A percentile compares a stretch with the other conserved stretches of the same genome.
Evolutionary conservation across 2,113 vertebrate genomes (phyloP).

Genomic region (Colossoma macropomum): DNA sequence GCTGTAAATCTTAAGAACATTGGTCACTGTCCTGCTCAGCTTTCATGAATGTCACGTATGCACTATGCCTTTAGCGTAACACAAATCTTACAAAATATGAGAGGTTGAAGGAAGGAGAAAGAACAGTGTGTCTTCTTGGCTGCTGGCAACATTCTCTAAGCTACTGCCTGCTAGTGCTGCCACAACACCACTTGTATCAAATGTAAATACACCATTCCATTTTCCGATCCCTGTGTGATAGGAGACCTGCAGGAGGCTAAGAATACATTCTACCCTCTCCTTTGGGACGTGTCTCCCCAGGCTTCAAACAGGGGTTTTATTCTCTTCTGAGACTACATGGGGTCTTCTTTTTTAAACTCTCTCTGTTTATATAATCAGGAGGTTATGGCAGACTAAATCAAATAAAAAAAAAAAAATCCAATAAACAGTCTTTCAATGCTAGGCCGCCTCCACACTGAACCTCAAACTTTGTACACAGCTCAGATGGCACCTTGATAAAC

Average conservation of each 20-base stretch:
- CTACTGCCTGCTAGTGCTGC: constrained; percentile 51
- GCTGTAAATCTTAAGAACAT: background rate
- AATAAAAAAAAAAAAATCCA: background rate
- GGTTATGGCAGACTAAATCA: background rate
- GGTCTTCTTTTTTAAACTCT: constrained; percentile 11
- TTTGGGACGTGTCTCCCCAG: constrained; percentile 23
- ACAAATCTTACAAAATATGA: background rate
- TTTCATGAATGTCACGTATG: constrained; percentile 2
- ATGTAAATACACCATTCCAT: constrained; percentile 56
- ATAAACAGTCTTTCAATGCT: constrained; percentile 7
- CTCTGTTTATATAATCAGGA: background rate
- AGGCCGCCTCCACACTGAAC: background rate
- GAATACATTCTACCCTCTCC: constrained; percentile 28
- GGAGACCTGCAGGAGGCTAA: constrained; percentile 13
- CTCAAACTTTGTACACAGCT: background rate
- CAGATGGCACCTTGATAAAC: constrained; percentile 17
- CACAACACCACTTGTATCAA: constrained; percentile 63
- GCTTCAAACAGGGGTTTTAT: background rate
- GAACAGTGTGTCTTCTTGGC: constrained; percentile 25
- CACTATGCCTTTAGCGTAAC: background rate
- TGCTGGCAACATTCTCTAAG: constrained; percentile 38
- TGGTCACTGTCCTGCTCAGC: background rate
- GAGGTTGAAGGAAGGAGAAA: constrained; percentile 21
- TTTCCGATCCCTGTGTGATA: constrained; percentile 38
- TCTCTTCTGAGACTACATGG: background rate